Base-by-base conservation (phyloP, 1,140 invertebrate species). In the Zaprionus inermis region DNA sequence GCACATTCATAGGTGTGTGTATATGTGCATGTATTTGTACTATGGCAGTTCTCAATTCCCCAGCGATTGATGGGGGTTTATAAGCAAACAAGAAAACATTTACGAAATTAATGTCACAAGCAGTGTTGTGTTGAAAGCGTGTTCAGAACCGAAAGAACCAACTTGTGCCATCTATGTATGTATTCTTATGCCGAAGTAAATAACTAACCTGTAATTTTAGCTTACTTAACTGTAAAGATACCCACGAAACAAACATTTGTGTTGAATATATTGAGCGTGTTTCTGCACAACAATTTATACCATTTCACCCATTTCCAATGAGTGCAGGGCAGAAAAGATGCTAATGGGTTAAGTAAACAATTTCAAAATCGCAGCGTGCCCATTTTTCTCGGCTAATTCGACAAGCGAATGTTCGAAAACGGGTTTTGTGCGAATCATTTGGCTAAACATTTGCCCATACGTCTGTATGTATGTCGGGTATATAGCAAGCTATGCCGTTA, bases 51-150 rank as follows among this genome's bases (percentile, higher is more conserved):
- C 60, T 60, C 63, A 63, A 88, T 83, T 83, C 83, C 84, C 81
- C 44, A 80, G 58, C 61, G 84, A 70, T 83, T 83, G 77, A 79
- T 69, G 70, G 77, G 77, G 79, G 84, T 78, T 79, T 36, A 22
- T 20, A 56, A 46, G 46, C 51, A 69, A 70, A 61, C 54, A 72
- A 41, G 46, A 68, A 72, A 72, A 73, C 72, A 80, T 79, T 74
- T 66, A 67, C 46, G 28, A 88, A 88, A 88, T 88, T 82, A 79
- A 88, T 81, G 83, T 80, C 69, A 66, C 76, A 24, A 79, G 64
- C 56, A 73, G 80, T 82, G 77, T 89, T 41, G 36, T 69, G 57
- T n/a, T 44, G 59, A 70, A 44, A 65, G 55, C 34, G 36, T 38
- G 12, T 30, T 30, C 6, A 51, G 59, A 24, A 12, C 49, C 51